A percentile compares a stretch with the other conserved stretches of the same genome.
Evolutionary conservation across 1,140 invertebrate species (phyloP).

Genomic region (Helicoverpa armigera): DNA sequence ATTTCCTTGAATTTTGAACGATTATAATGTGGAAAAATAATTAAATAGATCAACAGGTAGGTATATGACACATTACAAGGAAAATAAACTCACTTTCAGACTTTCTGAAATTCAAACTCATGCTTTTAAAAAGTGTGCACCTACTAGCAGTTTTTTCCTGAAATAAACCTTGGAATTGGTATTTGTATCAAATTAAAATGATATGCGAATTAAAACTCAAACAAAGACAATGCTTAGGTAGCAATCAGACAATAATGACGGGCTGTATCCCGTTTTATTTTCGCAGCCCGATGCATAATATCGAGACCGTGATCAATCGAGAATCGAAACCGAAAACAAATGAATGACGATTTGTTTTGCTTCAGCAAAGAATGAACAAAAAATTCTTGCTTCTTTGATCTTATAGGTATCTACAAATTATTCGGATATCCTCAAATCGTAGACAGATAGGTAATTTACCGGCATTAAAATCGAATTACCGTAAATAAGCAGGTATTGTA

Average conservation of each 20-base stretch:
- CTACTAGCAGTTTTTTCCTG: too few relatives aligned
- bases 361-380: not conserved
- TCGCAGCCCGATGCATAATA: not conserved
- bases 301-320: not conserved
- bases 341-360: not conserved
- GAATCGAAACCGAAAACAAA: not conserved
- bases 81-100: too few relatives aligned
- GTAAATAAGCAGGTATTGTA: slow-evolving; percentile 9
- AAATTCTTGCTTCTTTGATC: not conserved
- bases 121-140: too few relatives aligned
- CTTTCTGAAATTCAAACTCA: too few relatives aligned
- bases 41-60: too few relatives aligned
- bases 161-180: not conserved
- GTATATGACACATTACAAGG: too few relatives aligned
- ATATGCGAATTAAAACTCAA: slow-evolving; percentile 12
- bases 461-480: slow-evolving; percentile 3
- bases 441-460: not conserved
- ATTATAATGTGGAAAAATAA: too few relatives aligned
- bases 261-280: slow-evolving; percentile 6
- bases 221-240: slow-evolving; percentile 20
- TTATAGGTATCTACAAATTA: not conserved
- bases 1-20: too few relatives aligned
- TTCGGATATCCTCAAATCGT: not conserved
- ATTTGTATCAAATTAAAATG: not conserved
- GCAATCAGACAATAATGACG: slow-evolving; percentile 22